Percentiles rank a stretch among this genome's conserved stretches.
These are phyloP conservation scores for Nicator chloris DNA, from an alignment of 2,113 vertebrate species.

Conservation along the genomic window DNA sequence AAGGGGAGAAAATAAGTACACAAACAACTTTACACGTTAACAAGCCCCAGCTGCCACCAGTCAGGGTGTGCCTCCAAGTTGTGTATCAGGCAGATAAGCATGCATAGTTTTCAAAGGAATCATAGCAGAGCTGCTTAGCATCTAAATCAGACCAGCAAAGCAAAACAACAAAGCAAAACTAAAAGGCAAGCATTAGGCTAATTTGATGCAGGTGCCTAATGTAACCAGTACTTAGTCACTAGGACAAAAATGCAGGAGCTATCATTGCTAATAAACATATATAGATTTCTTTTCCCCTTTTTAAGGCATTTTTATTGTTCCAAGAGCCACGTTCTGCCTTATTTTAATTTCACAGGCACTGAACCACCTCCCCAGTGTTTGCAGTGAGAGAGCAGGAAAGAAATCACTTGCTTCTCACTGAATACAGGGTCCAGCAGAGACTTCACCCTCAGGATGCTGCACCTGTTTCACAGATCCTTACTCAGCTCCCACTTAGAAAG, in stretches of 20 bases:
- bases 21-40: background rate
- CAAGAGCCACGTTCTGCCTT: background rate
- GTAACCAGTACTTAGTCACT: background rate
- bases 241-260: background rate
- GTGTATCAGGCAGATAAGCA: conserved; percentile 15
- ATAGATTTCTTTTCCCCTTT: background rate
- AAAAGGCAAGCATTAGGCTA: background rate
- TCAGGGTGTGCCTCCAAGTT: background rate
- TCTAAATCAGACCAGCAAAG: background rate
- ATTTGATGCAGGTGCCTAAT: background rate
- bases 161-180: background rate
- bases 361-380: background rate
- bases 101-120: conserved; percentile 33
- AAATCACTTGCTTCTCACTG: background rate
- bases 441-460: background rate
- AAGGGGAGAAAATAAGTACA: background rate
- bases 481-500: background rate
- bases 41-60: background rate
- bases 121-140: conserved; percentile 1
- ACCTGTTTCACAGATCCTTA: background rate
- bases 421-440: background rate
- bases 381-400: background rate
- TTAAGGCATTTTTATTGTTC: background rate
- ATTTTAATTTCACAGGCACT: background rate
- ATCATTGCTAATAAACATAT: background rate